Percentiles rank a stretch among this genome's conserved stretches.
Conservation (phyloP, 2,113 vertebrate genomes). For the Phylloscopus whistleri region DNA sequence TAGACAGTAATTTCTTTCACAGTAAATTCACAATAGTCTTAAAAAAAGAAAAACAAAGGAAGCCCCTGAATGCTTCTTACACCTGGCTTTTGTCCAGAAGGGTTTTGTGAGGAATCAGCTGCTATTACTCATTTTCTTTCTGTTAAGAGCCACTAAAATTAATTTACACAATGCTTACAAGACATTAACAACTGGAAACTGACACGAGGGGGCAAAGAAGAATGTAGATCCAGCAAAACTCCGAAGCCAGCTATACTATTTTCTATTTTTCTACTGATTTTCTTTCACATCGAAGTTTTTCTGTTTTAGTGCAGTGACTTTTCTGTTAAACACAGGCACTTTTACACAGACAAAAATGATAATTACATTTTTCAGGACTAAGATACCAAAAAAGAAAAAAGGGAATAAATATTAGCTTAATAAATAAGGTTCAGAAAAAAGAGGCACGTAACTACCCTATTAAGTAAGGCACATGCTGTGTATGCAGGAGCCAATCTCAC, state of each 20-base stretch:
- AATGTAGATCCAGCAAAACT: background rate
- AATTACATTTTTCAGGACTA: background rate
- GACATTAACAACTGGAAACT: background rate
- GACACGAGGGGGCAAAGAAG: background rate
- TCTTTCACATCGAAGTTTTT: background rate
- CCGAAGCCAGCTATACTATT: background rate
- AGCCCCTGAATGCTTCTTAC: background rate
- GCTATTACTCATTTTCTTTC: background rate
- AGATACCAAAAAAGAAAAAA: background rate
- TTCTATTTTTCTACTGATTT: background rate
- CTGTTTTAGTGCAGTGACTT: background rate
- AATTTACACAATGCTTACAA: background rate
- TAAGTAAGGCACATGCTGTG: rapidly evolving
- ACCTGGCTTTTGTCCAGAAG: background rate
- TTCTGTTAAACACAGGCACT: background rate
- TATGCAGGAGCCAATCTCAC: background rate
- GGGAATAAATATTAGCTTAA: background rate
- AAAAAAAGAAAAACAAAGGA: background rate
- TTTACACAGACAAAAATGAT: background rate
- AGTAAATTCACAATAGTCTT: background rate
- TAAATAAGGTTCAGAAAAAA: background rate
- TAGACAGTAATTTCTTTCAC: background rate
- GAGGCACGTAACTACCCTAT: background rate
- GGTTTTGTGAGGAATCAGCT: background rate
- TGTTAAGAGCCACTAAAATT: background rate